Conservation (phyloP, 2,113 vertebrate species). For the Copsychus sechellarum region DNA sequence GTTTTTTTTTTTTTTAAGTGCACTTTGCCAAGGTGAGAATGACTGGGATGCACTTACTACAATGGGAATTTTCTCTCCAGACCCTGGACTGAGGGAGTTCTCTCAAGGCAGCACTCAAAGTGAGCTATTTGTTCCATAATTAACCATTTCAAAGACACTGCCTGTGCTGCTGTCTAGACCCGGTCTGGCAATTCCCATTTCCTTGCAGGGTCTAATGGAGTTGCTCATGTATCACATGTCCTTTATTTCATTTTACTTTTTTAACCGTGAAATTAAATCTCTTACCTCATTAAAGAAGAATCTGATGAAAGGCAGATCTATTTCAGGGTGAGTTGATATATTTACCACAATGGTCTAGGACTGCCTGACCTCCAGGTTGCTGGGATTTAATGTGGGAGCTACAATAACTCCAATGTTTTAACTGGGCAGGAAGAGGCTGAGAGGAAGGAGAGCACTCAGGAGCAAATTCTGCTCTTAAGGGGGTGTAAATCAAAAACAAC, state of each 20-base stretch:
- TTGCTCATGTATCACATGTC: background rate
- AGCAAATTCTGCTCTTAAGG: background rate
- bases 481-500: background rate
- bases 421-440: background rate
- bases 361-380: background rate
- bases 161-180: background rate
- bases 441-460: background rate
- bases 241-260: background rate
- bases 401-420: background rate
- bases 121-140: background rate
- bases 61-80: background rate
- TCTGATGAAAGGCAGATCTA: constrained; percentile 23
- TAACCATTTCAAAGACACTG: constrained; percentile 18
- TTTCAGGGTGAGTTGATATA: background rate
- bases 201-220: background rate
- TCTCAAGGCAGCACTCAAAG: background rate
- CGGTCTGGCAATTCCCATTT: constrained; percentile 15
- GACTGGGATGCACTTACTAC: background rate
- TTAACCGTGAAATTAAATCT: background rate
- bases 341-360: background rate
- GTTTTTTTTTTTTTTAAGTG: background rate
- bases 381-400: background rate
- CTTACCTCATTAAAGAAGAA: constrained; percentile 36
- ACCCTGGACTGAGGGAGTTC: background rate
- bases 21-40: background rate